Evolutionary conservation across 2,888 invertebrate genomes (phyloP), one percentile per base, ranked within the genome.

Genomic region (Steinernema hermaphroditum): DNA sequence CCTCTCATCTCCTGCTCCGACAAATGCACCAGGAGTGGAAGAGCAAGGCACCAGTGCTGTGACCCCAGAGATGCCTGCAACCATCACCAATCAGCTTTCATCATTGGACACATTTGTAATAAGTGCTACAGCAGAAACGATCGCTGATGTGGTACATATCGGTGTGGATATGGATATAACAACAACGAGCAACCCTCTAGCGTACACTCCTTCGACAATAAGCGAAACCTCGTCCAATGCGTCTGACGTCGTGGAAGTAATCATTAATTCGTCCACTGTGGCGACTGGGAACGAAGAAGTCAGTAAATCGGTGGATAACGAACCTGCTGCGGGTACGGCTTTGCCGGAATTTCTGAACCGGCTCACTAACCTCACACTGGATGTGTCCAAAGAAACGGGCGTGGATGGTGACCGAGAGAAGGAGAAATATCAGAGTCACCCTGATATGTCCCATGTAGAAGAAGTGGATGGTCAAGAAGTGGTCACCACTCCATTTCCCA

Each of bases 331-430:
- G 4, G 46, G 32, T 9, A 62, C 62, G 1, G 62, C 62, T 62
- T 32, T 62, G 62, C 62, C 62, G 6, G 62, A 62, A 29, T 62
- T 62, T n/a, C 32, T 62, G 4, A 24, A 29, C 16, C 16, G 32
- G 32, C 34, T 62, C 32, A 32, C 62, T 29, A 62, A 62, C 19
- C 32, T 62, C 1, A 62, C 62, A 1, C 4, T 62, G 29, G 62
- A 62, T 32, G 62, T 62, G 16, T 62, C 62, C 14, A 29, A 62
- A 29, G 62, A 62, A n/a, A 62, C 62, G 14, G 62, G 27, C 1
- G 32, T 1, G 16, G 32, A 37, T 37, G 12, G 12, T 37, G 4
- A 37, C 37, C n/a, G n/a, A n/a, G n/a, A 2, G 49, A 0, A 14
- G 24, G 14, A 1, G 14, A 19, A 57, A 57, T n/a, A 57, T 22